Conservation (phyloP, 1,140 invertebrate genomes). For the Drosophila pectinifera region DNA sequence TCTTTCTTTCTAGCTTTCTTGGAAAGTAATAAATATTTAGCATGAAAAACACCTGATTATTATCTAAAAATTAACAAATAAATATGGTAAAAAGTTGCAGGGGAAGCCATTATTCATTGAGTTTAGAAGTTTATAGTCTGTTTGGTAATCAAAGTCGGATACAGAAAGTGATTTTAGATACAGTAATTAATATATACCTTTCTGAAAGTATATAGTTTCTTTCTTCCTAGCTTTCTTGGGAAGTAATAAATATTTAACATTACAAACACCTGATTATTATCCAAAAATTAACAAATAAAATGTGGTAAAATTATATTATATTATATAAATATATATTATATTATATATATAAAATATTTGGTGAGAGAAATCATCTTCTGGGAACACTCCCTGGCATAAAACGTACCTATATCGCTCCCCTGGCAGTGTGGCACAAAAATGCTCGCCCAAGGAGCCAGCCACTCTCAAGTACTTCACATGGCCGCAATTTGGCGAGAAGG, state of each 20-base stretch:
- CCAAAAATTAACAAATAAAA: neutral
- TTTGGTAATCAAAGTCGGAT: neutral
- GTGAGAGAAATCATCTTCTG: neutral
- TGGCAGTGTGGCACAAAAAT: slow-evolving; percentile 43
- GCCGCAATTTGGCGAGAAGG: slow-evolving; percentile 10
- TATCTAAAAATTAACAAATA: neutral
- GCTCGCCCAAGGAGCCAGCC: slow-evolving; percentile 42
- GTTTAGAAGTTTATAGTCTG: neutral
- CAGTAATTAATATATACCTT: neutral
- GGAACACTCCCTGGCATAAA: slow-evolving; percentile 23
- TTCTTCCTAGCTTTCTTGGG: too few species aligned
- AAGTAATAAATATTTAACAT: neutral
- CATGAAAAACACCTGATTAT: neutral
- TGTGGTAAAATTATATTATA: neutral
- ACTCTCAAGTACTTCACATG: slow-evolving; percentile 32
- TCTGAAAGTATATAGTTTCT: too few species aligned
- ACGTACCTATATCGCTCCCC: slow-evolving; percentile 16
- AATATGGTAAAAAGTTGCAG: neutral
- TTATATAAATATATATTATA: too few species aligned
- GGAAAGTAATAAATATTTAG: neutral
- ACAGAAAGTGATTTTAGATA: neutral
- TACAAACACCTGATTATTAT: neutral
- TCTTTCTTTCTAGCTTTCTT: too few species aligned
- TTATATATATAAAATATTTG: too few species aligned
- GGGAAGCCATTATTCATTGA: neutral